These are phyloP conservation scores for Pelmatolapia mariae DNA, from an alignment of 2,113 vertebrate species.

Conservation along the genomic window DNA sequence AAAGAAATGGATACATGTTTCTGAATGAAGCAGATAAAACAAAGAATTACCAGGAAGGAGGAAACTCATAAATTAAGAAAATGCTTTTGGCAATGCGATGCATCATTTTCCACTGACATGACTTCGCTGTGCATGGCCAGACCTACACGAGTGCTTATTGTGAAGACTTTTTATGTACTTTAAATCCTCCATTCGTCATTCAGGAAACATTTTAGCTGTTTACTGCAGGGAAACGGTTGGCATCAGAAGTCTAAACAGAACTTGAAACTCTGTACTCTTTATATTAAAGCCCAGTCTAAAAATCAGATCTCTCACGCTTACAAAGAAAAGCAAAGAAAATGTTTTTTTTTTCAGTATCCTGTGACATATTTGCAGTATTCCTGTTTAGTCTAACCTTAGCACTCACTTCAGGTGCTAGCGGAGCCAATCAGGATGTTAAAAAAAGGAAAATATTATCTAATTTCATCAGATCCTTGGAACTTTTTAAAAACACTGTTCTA, in stretches of 20 bases:
- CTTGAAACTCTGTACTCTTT: neutral
- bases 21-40: neutral
- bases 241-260: neutral
- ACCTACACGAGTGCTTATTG: neutral
- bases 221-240: neutral
- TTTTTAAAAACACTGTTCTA: neutral
- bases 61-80: neutral
- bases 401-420: accelerated
- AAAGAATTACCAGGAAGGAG: neutral
- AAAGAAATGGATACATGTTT: neutral
- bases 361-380: neutral
- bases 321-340: neutral
- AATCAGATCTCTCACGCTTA: neutral
- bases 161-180: neutral
- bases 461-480: neutral
- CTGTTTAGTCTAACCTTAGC: neutral
- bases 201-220: neutral
- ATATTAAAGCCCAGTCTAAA: neutral
- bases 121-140: neutral
- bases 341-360: accelerated
- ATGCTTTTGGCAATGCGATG: neutral
- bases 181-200: neutral
- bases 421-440: neutral
- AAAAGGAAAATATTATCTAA: neutral
- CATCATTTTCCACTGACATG: neutral